Evolutionary conservation across 2,113 vertebrate genomes (phyloP).

Genomic region (Asarcornis scutulata): DNA sequence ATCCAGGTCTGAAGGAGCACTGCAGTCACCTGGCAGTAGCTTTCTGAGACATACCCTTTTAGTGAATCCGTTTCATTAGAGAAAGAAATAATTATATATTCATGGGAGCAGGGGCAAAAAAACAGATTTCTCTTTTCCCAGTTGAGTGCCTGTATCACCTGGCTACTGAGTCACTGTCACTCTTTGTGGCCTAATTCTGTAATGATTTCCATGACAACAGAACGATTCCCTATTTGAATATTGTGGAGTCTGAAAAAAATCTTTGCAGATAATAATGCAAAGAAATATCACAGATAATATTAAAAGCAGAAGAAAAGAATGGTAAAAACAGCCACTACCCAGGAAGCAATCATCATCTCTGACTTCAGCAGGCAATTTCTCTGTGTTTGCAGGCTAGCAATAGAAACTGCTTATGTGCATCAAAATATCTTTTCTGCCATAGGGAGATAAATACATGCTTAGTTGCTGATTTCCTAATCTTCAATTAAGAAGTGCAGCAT

Average conservation of each 20-base stretch:
- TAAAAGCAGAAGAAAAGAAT: background rate
- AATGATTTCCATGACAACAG: conserved; percentile 67
- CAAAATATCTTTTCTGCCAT: background rate
- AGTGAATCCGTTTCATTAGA: background rate
- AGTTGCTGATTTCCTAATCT: conserved; percentile 23
- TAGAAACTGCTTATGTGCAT: background rate
- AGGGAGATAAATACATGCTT: conserved; percentile 32
- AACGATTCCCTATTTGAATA: background rate
- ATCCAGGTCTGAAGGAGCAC: background rate
- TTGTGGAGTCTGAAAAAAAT: background rate
- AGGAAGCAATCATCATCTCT: background rate
- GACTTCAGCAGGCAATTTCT: conserved; percentile 21
- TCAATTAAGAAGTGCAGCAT: conserved; percentile 24
- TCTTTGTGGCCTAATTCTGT: conserved; percentile 59
- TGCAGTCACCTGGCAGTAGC: background rate
- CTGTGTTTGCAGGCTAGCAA: background rate
- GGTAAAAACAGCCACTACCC: background rate
- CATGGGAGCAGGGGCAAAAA: background rate
- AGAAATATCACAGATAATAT: background rate
- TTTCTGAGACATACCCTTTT: background rate
- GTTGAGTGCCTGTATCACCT: conserved; percentile 34
- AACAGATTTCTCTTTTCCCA: conserved; percentile 24
- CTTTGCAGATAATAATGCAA: background rate
- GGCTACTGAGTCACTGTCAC: conserved; percentile 59
- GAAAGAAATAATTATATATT: background rate